phyloP scores from a whole-genome alignment of 2,797 vertebrate genomes.

The Limnodromus scolopaceus region DNA sequence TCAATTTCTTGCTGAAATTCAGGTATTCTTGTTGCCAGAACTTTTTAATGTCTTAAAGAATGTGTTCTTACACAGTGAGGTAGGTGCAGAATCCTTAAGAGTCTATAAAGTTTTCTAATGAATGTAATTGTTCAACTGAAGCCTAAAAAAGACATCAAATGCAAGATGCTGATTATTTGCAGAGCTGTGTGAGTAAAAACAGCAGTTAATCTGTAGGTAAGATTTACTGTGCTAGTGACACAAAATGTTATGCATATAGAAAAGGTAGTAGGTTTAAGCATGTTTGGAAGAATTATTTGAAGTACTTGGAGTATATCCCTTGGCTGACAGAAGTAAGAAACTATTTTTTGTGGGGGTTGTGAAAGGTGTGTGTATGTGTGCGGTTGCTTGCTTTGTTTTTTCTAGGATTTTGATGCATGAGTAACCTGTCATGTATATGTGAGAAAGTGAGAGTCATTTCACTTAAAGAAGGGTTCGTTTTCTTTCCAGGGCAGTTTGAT shows the following conservation, averaged over 20 bases:
- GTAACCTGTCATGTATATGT: background rate
- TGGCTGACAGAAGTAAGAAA: background rate
- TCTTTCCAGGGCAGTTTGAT: background rate
- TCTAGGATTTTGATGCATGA: background rate
- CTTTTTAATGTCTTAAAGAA: background rate
- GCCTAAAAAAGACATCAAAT: background rate
- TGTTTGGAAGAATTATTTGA: background rate
- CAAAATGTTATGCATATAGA: background rate
- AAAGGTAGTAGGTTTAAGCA: background rate
- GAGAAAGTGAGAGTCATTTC: background rate
- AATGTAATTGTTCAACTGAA: background rate
- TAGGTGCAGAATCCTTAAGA: background rate
- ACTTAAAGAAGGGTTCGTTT: background rate
- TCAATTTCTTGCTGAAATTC: background rate
- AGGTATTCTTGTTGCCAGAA: background rate
- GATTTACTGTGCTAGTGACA: background rate
- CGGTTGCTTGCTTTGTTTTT: background rate
- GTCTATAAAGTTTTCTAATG: background rate
- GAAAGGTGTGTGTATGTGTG: background rate
- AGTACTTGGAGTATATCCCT: background rate
- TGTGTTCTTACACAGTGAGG: background rate
- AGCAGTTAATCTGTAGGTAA: background rate
- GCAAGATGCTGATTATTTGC: background rate
- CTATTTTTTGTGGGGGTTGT: background rate
- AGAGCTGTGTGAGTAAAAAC: background rate